These are phyloP conservation scores for Megastigmus dorsalis DNA, from an alignment of 2,888 invertebrate species.

Conservation along the genomic window DNA sequence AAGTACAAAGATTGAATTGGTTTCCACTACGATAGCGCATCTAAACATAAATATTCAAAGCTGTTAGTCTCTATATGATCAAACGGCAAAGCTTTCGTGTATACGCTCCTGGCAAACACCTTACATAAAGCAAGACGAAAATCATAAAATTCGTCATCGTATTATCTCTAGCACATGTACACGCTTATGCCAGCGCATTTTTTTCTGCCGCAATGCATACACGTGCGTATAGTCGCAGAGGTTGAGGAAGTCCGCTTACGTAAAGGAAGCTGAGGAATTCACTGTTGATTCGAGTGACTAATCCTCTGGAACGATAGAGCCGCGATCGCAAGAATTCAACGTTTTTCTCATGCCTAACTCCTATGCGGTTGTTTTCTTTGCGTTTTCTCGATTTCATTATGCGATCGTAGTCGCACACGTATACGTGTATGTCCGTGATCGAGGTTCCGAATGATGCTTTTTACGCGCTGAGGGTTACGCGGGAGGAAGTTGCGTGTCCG, in stretches of 20 bases:
- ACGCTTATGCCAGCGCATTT: neutral
- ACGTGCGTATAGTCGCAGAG: too few species aligned
- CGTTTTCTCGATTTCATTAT: neutral
- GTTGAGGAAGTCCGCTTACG: slow-evolving; percentile 31
- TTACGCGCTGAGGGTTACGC: too few species aligned
- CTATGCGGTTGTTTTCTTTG: too few species aligned
- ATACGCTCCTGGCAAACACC: too few species aligned
- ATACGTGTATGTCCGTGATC: neutral
- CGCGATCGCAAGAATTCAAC: slow-evolving; percentile 10
- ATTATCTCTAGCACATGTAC: neutral
- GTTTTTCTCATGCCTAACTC: too few species aligned
- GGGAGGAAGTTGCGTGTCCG: too few species aligned
- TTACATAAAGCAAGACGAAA: neutral
- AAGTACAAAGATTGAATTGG: too few species aligned
- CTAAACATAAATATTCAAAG: too few species aligned
- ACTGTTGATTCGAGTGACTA: neutral
- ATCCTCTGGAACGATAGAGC: neutral
- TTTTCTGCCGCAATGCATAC: neutral
- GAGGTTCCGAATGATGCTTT: neutral
- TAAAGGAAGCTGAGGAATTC: slow-evolving; percentile 36
- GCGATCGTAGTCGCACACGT: too few species aligned
- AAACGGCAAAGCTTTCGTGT: too few species aligned
- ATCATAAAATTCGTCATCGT: slow-evolving; percentile 7
- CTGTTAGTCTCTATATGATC: too few species aligned
- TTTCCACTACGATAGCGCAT: too few species aligned